Evolutionary conservation across 1,140 invertebrate genomes (phyloP), one percentile per base, ranked within the genome.

Genomic region (Drosophila setifemur): DNA sequence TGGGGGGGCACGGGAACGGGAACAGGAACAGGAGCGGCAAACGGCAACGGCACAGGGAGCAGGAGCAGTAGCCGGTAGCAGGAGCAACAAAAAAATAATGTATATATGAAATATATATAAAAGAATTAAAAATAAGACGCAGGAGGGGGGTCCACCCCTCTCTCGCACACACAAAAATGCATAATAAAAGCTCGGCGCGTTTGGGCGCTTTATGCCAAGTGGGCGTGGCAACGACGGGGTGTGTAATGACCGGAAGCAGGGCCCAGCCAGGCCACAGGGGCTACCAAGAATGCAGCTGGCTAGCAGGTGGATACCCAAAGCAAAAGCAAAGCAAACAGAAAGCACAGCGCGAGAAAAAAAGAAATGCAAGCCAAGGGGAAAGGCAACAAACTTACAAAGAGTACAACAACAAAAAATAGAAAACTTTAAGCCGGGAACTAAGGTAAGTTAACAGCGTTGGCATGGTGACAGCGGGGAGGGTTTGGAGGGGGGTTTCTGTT

Each of bases 171-270:
- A 77, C 74, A 75, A 75, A 86, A 75, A 71, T 78, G 54, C 67
- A 66, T 64, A 49, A 66, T 66, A 85, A 86, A 79, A 79, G 61
- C 66, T 47, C 48, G 53, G 48, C 53, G 74, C 54, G 72, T 63
- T 70, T 39, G 44, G 6, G 29, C 42, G 40, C 33, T 63, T 63
- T 39, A 23, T 64, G 60, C 60, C 45, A 49, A 53, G 37, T 48
- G 70, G 61, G 54, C 64, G 53, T 37, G 49, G 49, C 47, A 54
- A 16, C 44, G 12, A 18, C 47, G 31, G 35, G 57, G 69, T 73
- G 76, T 81, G 75, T 85, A 85, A 85, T 85, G 81, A 85, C 75
- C 81, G 75, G 75, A 85, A 81, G 67, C 42, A 16, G 23, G 55
- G 73, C 33, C 19, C 45, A 7, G 14, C 33, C 33, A 37, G 14